phyloP scores from a whole-genome alignment of 2,113 vertebrate species.

The Pipra filicauda region DNA sequence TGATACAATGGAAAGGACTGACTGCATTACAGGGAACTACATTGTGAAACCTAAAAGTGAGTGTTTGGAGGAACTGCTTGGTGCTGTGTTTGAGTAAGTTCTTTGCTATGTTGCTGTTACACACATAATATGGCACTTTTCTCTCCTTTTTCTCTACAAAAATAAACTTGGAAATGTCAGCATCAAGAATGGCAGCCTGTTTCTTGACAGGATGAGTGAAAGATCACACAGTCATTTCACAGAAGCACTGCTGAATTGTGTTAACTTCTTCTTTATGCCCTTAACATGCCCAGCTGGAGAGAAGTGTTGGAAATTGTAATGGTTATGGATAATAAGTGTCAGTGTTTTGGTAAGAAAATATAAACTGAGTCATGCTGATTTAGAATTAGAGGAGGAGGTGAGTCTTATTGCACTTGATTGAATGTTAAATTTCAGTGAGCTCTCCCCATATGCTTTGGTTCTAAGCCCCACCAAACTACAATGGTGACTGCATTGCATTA shows the following conservation, averaged over 20 bases:
- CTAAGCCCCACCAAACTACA: neutral
- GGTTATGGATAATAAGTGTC: neutral
- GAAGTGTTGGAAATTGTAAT: neutral
- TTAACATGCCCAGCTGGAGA: neutral
- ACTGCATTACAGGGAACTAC: neutral
- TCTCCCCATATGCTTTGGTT: neutral
- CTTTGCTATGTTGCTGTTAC: neutral
- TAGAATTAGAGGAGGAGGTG: neutral
- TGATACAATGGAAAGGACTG: neutral
- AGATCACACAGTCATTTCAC: conserved; percentile 1
- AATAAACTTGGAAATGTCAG: conserved; percentile 39
- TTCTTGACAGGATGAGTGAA: conserved; percentile 21
- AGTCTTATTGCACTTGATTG: neutral
- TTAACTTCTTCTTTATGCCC: neutral
- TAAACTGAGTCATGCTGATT: neutral
- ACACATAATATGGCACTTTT: neutral
- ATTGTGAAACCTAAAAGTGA: neutral
- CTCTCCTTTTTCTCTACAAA: neutral
- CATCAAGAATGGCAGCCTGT: neutral
- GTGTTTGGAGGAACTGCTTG: neutral
- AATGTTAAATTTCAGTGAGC: neutral
- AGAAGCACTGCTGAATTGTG: neutral
- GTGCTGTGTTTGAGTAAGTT: neutral
- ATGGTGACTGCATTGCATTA: neutral
- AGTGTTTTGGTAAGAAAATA: neutral